Base-by-base conservation (phyloP, 53 echinoderm and acorn worm species). In the Patiria pectinifera region DNA sequence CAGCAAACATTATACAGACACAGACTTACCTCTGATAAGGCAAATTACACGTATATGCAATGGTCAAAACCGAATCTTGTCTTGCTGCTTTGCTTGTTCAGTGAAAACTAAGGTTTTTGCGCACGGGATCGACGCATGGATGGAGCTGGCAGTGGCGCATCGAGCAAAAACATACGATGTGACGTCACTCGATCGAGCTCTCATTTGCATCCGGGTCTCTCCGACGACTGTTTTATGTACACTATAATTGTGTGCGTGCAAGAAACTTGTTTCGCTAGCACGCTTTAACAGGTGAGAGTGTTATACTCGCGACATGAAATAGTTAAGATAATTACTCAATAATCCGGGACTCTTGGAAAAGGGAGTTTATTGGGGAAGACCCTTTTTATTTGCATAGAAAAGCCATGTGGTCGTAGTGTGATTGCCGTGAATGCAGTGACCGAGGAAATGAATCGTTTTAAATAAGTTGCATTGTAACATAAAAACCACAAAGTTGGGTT, bases 81-180 rank as follows among this genome's bases (percentile, higher is more conserved):
- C 15, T 66, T 66, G 15, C 3, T 66, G 19, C 66, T 74, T 74
- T 74, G 24, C 74, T 74, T 24, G 69, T 69, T 69, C 74, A 24
- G 70, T 21, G 70, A 70, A 70, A 70, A 74, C 13, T 74, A 15
- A 69, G 69, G 3, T 18, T 69, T 69, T 69, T 35, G 35, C 1
- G 21, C 21, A 69, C 4, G 21, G 16, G 21, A 11, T 15, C 69
- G 1, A 21, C 69, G 7, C 69, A 35, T 35, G 35, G 21, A 21
- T n/a, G 69, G 7, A 23, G 24, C 74, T 18, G 4, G 66, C 66
- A 66, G n/a, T 16, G 14, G 9, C 9, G 46, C 59, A 74, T 3
- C 74, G 24, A 74, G 74, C 74, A 78, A 78, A 59, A 87, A 76
- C 87, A 78, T 90, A 90, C 90, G 87, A 90, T 22, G 23, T 90